Evolutionary conservation across 2,888 invertebrate species (phyloP).

Genomic region (Syritta pipiens): DNA sequence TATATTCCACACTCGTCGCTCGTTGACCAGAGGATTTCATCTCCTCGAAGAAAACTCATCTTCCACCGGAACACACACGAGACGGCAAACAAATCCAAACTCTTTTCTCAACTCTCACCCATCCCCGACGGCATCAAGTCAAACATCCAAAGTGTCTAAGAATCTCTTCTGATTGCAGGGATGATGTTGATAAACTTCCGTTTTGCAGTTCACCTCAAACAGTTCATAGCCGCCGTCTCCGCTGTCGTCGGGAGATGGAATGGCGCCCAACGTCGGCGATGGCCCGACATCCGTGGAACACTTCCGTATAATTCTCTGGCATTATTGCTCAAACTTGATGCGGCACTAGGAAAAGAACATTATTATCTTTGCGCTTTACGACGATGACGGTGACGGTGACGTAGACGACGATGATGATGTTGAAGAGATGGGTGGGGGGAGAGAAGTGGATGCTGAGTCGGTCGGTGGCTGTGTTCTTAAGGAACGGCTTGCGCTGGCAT

Average conservation of each 20-base stretch:
- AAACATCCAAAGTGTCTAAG: conserved; percentile 27
- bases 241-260: conserved; percentile 34
- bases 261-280: conserved; percentile 57
- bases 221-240: conserved; percentile 63
- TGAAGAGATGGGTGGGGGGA: neutral
- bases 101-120: too few relatives aligned
- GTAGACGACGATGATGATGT: conserved; percentile 55
- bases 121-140: conserved; percentile 20
- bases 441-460: neutral
- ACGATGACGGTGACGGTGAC: conserved; percentile 48
- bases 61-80: too few relatives aligned
- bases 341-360: conserved; percentile 59
- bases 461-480: conserved; percentile 1
- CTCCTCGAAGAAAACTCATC: too few relatives aligned
- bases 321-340: conserved; percentile 48
- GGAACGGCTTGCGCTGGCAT: conserved; percentile 66
- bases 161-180: conserved; percentile 45
- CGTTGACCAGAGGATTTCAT: too few relatives aligned
- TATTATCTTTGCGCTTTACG: conserved; percentile 63
- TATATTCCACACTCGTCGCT: too few relatives aligned
- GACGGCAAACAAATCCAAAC: too few relatives aligned
- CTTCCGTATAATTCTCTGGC: conserved; percentile 60
- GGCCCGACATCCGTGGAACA: conserved; percentile 60
- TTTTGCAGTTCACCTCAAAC: conserved; percentile 67
- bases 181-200: conserved; percentile 69